These are phyloP conservation scores for Synanceia verrucosa DNA, from an alignment of 2,797 vertebrate species.

Conservation along the genomic window DNA sequence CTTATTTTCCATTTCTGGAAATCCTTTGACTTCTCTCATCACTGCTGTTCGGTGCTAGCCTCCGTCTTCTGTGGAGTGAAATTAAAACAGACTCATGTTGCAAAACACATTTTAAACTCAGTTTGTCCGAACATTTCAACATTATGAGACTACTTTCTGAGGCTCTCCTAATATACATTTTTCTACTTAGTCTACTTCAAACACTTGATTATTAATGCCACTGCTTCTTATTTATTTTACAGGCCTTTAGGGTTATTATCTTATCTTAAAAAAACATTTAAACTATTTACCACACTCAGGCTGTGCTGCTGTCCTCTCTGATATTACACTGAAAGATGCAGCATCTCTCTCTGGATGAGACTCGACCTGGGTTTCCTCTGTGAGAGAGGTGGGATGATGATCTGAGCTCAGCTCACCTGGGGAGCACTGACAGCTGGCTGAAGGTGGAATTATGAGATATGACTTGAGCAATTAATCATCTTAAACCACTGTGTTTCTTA, in stretches of 20 bases:
- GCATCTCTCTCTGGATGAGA: too few relatives aligned
- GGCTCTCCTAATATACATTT: too few relatives aligned
- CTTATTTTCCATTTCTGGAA: slow-evolving; percentile 23
- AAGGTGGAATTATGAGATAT: slow-evolving; percentile 2
- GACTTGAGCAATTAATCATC: slow-evolving; percentile 12
- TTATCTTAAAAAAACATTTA: too few relatives aligned
- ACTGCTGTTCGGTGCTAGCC: background rate
- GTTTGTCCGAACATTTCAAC: background rate
- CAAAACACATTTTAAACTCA: background rate
- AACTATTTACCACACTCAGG: background rate
- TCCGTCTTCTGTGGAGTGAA: background rate
- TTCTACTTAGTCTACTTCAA: too few relatives aligned
- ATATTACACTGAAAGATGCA: background rate
- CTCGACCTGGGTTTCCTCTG: background rate
- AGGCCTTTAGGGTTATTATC: too few relatives aligned
- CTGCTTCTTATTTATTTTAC: too few relatives aligned
- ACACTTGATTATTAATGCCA: too few relatives aligned
- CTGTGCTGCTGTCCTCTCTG: background rate
- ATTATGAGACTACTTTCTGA: too few relatives aligned
- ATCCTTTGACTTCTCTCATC: background rate
- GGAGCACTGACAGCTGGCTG: slow-evolving; percentile 2
- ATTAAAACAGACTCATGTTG: background rate
- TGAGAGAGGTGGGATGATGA: background rate
- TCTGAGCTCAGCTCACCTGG: background rate
- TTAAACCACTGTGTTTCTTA: background rate